Percentiles rank a stretch among this genome's conserved stretches.
phyloP scores from a whole-genome alignment of 2,888 invertebrate species.

The Tenthredo amoena region DNA sequence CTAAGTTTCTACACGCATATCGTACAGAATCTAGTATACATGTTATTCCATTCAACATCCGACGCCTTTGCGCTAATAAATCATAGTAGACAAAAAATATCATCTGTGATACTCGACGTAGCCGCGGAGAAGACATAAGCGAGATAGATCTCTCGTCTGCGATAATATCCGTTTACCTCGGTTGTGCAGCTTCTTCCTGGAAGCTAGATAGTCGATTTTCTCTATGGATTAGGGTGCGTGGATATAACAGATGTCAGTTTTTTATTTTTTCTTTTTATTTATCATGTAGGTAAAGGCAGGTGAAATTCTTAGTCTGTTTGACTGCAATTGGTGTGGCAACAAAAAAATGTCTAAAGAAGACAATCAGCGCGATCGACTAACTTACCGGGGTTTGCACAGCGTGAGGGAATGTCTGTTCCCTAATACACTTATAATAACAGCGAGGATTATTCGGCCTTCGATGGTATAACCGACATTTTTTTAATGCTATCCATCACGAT shows the following conservation, averaged over 20 bases:
- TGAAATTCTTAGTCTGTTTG: neutral
- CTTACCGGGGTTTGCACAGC: neutral
- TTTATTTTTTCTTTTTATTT: neutral
- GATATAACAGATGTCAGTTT: neutral
- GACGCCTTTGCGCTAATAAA: slow-evolving; percentile 37
- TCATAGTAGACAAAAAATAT: slow-evolving; percentile 29
- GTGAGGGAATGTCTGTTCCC: slow-evolving; percentile 27
- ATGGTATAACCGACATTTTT: neutral
- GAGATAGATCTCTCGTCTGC: slow-evolving; percentile 15
- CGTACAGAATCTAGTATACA: neutral
- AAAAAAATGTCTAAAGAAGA: slow-evolving; percentile 37
- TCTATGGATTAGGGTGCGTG: neutral
- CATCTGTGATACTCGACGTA: slow-evolving; percentile 15
- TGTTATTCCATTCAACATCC: slow-evolving; percentile 6
- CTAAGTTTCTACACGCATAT: neutral
- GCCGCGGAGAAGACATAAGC: neutral
- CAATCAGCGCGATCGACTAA: slow-evolving; percentile 41
- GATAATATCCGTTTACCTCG: slow-evolving; percentile 33
- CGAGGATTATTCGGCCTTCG: slow-evolving; percentile 31
- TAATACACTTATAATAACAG: slow-evolving; percentile 50
- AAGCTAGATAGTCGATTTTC: slow-evolving; percentile 1
- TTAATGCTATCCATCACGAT: slow-evolving; percentile 49
- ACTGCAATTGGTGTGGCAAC: neutral
- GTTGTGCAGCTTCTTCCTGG: neutral
- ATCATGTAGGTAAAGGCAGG: neutral